A percentile compares a stretch with the other conserved stretches of the same genome.
Evolutionary conservation across 2,113 vertebrate genomes (phyloP).

Genomic region (Phalacrocorax pelagicus): DNA sequence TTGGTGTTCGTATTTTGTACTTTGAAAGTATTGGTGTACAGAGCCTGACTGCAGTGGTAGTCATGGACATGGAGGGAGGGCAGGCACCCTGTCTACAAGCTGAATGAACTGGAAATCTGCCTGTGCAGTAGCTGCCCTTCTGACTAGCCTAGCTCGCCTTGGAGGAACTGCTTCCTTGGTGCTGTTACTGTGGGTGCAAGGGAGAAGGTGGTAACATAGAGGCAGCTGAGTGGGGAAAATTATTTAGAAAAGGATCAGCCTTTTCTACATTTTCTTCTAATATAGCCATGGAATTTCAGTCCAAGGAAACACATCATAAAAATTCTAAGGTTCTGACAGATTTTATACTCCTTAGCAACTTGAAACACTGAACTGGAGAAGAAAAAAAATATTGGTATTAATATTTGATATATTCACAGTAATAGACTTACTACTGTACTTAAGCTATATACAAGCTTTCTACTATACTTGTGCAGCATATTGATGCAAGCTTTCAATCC

Average conservation of each 20-base stretch:
- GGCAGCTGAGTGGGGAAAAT: neutral
- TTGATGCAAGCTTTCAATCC: neutral
- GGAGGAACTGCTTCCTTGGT: neutral
- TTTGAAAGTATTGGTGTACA: neutral
- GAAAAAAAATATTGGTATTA: neutral
- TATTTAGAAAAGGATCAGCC: neutral
- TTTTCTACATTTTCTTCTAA: neutral
- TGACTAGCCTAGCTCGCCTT: neutral
- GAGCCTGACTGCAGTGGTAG: neutral
- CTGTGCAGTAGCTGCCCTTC: neutral
- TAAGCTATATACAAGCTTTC: neutral
- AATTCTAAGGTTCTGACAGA: neutral
- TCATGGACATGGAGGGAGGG: accelerated
- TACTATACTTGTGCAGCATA: neutral
- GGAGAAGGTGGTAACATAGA: neutral
- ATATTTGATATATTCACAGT: neutral
- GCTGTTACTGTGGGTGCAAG: neutral
- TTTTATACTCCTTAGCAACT: neutral
- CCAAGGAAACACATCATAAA: neutral
- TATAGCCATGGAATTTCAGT: neutral
- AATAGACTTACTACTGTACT: neutral
- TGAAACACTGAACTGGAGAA: neutral
- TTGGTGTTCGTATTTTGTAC: neutral
- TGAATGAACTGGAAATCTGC: neutral
- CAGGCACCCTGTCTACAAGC: too few relatives aligned